Evolutionary conservation across 2,888 invertebrate genomes (phyloP).

Genomic region (Xestia rhomboidea): DNA sequence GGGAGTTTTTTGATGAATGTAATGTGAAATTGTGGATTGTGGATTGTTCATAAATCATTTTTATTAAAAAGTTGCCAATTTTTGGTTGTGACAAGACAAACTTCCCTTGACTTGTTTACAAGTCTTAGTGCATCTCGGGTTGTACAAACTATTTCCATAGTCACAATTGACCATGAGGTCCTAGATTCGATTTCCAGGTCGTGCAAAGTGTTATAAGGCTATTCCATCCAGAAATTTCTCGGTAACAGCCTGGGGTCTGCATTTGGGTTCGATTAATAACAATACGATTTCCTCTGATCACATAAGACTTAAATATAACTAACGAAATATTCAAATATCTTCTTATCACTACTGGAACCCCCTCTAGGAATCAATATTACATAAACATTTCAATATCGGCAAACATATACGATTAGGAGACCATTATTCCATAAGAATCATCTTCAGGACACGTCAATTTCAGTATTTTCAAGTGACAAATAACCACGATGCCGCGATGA

Average conservation of each 20-base stretch:
- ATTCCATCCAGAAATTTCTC: not conserved
- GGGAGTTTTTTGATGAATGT: slow-evolving; percentile 64
- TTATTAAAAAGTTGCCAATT: slow-evolving; percentile 11
- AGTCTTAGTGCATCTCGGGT: not conserved
- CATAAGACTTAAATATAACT: not conserved
- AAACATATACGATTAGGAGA: too few species aligned
- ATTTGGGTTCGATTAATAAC: too few species aligned
- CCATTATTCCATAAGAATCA: too few species aligned
- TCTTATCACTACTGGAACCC: too few species aligned
- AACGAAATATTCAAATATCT: not conserved
- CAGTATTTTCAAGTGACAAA: not conserved
- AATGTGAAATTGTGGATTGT: slow-evolving; percentile 45
- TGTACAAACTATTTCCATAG: not conserved
- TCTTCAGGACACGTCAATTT: not conserved
- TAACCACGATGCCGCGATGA: too few species aligned
- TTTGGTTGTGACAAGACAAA: not conserved
- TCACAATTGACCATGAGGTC: too few species aligned
- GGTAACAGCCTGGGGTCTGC: not conserved
- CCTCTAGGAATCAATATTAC: too few species aligned
- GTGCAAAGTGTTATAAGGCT: too few species aligned
- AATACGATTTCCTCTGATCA: not conserved
- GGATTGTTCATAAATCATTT: slow-evolving; percentile 43
- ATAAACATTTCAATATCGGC: too few species aligned
- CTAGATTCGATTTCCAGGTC: too few species aligned
- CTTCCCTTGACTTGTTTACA: not conserved